Conservation (phyloP, 2,113 vertebrate genomes). For the Edolisoma coerulescens region DNA sequence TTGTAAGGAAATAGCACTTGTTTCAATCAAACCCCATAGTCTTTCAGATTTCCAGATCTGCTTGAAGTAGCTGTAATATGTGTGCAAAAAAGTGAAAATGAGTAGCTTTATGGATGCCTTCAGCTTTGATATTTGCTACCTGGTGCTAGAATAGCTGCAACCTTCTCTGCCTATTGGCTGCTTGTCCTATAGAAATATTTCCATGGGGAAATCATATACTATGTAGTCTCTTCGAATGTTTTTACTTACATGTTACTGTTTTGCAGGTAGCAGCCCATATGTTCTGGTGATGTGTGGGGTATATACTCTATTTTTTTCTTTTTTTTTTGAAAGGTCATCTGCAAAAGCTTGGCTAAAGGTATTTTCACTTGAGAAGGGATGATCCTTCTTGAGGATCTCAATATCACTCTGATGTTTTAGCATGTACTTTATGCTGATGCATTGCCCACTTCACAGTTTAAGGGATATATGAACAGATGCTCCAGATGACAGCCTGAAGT, state of each 20-base stretch:
- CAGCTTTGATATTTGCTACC: constrained; percentile 45
- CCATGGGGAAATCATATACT: background rate
- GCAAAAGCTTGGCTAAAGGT: background rate
- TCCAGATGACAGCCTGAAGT: background rate
- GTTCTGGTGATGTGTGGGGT: background rate
- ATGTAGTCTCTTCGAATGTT: background rate
- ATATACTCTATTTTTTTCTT: background rate
- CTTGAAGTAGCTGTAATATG: background rate
- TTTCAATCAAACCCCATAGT: constrained; percentile 7
- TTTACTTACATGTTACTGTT: background rate
- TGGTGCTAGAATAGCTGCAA: constrained; percentile 12
- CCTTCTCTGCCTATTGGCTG: background rate
- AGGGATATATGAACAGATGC: background rate
- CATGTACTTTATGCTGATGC: background rate
- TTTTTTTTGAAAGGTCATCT: background rate
- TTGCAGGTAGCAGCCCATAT: background rate
- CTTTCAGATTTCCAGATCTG: constrained; percentile 23
- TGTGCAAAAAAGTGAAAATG: constrained; percentile 12
- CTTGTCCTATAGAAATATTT: constrained; percentile 42
- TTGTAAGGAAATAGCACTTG: constrained; percentile 16
- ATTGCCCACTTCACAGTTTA: background rate
- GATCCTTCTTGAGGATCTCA: background rate
- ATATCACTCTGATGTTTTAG: background rate
- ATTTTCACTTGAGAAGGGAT: background rate
- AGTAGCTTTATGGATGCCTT: constrained; percentile 17